Conservation (phyloP, 2,113 vertebrate genomes). For the Eira barbara region DNA sequence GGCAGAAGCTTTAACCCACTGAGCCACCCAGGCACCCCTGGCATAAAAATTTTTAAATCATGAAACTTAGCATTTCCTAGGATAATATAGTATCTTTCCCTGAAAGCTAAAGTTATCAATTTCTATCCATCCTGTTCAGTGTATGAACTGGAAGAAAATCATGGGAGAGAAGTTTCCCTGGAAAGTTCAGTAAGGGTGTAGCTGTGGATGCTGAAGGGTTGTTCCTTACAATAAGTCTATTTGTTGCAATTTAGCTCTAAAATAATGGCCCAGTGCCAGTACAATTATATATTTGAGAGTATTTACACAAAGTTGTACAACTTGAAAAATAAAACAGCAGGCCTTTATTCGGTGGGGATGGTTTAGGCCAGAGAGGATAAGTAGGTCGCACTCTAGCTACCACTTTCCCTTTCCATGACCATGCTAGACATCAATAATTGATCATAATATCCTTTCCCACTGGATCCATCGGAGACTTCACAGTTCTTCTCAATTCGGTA, state of each 20-base stretch:
- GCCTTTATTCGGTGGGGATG: not conserved
- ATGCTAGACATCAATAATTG: not conserved
- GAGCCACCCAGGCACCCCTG: too few species aligned
- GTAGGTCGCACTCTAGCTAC: too few species aligned
- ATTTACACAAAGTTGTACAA: not conserved
- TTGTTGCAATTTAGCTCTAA: not conserved
- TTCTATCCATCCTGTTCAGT: not conserved
- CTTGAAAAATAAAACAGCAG: not conserved
- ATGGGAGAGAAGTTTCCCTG: not conserved
- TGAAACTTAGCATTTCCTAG: not conserved
- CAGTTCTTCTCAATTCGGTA: not conserved
- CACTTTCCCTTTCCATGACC: not conserved
- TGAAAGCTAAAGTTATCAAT: not conserved
- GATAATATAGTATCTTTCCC: not conserved
- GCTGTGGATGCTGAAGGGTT: not conserved
- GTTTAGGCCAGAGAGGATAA: not conserved
- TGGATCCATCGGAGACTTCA: not conserved
- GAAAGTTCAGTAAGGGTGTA: not conserved
- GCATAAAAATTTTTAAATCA: not conserved
- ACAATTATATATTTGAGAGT: not conserved
- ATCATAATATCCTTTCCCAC: not conserved
- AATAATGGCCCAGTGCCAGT: not conserved
- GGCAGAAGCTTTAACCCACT: too few species aligned
- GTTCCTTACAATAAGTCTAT: not conserved
- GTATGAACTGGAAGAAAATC: not conserved